These are phyloP conservation scores for Scortum barcoo DNA, from an alignment of 2,113 vertebrate genomes.

Conservation along the genomic window DNA sequence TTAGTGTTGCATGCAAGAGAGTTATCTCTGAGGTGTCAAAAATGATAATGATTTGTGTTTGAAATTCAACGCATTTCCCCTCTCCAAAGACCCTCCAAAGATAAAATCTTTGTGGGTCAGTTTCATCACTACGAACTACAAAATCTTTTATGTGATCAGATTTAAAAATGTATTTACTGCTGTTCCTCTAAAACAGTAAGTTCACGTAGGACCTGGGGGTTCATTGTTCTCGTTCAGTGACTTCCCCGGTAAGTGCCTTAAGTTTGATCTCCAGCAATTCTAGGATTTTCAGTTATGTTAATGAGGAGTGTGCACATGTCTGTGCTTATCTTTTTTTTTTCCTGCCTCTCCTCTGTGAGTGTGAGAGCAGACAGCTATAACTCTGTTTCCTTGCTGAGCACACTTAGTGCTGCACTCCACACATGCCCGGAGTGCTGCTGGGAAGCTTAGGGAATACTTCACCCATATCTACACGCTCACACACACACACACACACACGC, in stretches of 20 bases:
- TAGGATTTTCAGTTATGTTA: neutral
- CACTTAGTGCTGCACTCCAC: slow-evolving; percentile 51
- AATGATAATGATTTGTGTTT: slow-evolving; percentile 54
- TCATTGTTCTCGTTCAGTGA: slow-evolving; percentile 34
- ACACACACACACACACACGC: slow-evolving; percentile 21
- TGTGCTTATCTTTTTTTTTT: slow-evolving; percentile 18
- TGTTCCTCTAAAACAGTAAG: slow-evolving; percentile 28
- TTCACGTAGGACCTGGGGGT: slow-evolving; percentile 26
- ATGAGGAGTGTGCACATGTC: slow-evolving; percentile 3
- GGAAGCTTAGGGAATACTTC: slow-evolving; percentile 56
- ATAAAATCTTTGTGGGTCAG: slow-evolving; percentile 38
- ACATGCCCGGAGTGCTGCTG: slow-evolving; percentile 54
- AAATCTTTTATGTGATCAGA: slow-evolving; percentile 48
- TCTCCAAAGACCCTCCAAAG: no score
- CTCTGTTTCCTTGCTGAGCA: slow-evolving; percentile 43
- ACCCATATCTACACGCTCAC: slow-evolving; percentile 37
- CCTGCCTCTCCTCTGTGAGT: slow-evolving; percentile 32
- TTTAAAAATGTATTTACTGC: slow-evolving; percentile 47
- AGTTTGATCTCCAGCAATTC: slow-evolving; percentile 21
- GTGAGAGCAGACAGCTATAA: slow-evolving; percentile 35
- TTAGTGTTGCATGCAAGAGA: slow-evolving; percentile 3
- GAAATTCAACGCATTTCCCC: slow-evolving; percentile 53
- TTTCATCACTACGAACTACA: slow-evolving; percentile 49
- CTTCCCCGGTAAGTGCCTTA: slow-evolving; percentile 15
- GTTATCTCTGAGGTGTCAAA: slow-evolving; percentile 48